Conservation (phyloP, 2,888 invertebrate species). For the Troilus luridus region DNA sequence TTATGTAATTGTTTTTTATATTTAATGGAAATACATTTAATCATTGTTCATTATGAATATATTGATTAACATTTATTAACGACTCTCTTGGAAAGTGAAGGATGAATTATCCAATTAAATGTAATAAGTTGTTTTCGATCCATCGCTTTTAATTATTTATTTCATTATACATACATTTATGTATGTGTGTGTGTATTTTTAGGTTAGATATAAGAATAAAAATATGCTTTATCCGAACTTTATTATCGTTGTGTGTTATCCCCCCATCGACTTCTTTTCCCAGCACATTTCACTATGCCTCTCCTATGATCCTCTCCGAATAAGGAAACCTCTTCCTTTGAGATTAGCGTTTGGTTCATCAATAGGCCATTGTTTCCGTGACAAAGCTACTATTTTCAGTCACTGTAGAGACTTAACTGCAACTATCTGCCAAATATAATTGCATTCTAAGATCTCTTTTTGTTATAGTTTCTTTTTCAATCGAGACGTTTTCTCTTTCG, state of each 20-base stretch:
- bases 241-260: background rate
- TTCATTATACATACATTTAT: too few relatives aligned
- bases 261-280: background rate
- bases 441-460: background rate
- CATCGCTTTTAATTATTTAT: too few relatives aligned
- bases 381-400: background rate
- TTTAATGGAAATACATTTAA: too few relatives aligned
- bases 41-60: too few relatives aligned
- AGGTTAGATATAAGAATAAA: too few relatives aligned
- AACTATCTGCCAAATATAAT: conserved; percentile 17
- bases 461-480: conserved; percentile 21
- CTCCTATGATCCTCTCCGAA: background rate
- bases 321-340: background rate
- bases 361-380: background rate
- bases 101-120: too few relatives aligned
- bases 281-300: background rate
- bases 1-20: too few relatives aligned
- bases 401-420: background rate
- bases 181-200: too few relatives aligned
- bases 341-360: background rate
- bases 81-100: too few relatives aligned
- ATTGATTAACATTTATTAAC: too few relatives aligned
- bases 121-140: too few relatives aligned
- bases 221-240: too few relatives aligned
- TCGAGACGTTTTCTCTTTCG: background rate